phyloP scores from a whole-genome alignment of 2,888 invertebrate species.

The Tipula lateralis region DNA sequence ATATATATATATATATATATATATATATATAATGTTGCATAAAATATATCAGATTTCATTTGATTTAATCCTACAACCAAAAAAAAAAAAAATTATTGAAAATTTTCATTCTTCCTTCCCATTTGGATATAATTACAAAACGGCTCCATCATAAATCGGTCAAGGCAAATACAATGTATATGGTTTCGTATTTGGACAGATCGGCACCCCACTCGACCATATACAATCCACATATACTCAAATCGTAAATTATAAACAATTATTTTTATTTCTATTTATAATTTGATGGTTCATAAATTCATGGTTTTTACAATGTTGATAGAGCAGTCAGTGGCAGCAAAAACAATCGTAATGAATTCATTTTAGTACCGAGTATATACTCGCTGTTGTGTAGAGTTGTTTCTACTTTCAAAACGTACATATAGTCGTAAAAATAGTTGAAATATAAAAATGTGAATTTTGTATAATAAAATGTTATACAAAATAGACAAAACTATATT shows the following conservation, averaged over 20 bases:
- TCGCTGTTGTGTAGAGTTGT: neutral
- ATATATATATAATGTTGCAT: neutral
- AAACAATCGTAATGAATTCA: neutral
- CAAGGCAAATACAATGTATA: neutral
- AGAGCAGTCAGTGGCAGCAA: neutral
- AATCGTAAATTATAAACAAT: neutral
- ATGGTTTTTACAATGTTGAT: neutral
- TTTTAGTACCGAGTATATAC: too few species aligned
- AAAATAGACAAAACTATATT: slow-evolving; percentile 9
- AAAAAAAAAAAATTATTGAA: too few species aligned
- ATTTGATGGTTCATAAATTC: neutral
- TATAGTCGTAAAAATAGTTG: neutral
- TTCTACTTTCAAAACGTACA: neutral
- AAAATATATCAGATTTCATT: neutral
- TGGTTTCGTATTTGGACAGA: neutral
- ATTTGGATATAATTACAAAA: neutral
- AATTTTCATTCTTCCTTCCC: neutral
- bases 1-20: neutral
- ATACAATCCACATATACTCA: neutral
- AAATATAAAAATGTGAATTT: neutral
- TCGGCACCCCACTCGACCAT: neutral
- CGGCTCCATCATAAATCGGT: neutral
- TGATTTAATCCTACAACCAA: neutral
- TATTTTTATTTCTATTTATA: neutral
- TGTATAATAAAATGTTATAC: neutral